These are phyloP conservation scores for Labeo rohita DNA, from an alignment of 2,113 vertebrate species.

Conservation along the genomic window DNA sequence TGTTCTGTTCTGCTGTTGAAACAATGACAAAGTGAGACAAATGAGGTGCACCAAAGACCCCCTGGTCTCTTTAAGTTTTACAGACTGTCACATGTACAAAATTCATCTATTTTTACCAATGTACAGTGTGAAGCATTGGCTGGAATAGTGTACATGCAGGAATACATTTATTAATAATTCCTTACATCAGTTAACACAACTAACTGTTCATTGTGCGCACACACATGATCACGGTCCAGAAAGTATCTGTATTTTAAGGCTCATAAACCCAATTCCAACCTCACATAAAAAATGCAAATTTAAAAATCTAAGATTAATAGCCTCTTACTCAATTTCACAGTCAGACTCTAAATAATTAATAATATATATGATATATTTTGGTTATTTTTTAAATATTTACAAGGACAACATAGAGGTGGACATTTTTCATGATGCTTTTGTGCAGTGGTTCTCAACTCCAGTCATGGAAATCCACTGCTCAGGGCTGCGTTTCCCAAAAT, in stretches of 20 bases:
- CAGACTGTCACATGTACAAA: not conserved
- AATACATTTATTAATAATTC: not conserved
- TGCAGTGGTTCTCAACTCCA: not conserved
- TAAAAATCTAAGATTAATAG: not conserved
- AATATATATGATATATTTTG: not conserved
- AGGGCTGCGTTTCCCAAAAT: no score
- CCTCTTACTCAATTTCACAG: not conserved
- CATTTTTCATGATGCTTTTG: not conserved
- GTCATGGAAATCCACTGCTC: no score
- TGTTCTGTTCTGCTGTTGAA: constrained; percentile 4
- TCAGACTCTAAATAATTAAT: not conserved
- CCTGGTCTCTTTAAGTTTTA: not conserved
- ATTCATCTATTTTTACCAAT: not conserved
- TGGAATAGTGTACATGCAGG: not conserved
- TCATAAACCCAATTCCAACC: not conserved
- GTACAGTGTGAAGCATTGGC: not conserved
- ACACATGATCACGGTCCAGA: not conserved
- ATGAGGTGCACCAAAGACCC: not conserved
- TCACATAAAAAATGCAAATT: not conserved
- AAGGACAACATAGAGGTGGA: not conserved
- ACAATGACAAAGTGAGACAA: constrained; percentile 3
- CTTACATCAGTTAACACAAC: not conserved
- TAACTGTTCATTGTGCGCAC: not conserved
- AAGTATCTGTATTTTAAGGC: not conserved
- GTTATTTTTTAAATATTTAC: not conserved